Conservation (phyloP, 2,113 vertebrate species). For the Choloepus hoffmanni region DNA sequence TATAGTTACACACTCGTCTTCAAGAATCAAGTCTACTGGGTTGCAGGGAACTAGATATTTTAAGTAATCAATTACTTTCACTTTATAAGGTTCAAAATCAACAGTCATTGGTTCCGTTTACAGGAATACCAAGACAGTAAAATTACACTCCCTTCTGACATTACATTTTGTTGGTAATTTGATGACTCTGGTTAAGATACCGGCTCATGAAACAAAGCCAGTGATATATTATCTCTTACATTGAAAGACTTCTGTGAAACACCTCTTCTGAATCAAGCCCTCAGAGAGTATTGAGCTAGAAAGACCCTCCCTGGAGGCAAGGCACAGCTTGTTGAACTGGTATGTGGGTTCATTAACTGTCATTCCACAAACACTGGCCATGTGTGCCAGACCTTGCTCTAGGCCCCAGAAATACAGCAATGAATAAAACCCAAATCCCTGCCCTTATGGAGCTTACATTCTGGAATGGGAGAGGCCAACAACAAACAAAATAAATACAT, state of each 20-base stretch:
- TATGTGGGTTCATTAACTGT: not conserved
- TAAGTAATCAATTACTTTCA: constrained; percentile 22
- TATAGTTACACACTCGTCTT: too few species aligned
- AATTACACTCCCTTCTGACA: constrained; percentile 27
- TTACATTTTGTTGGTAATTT: constrained; percentile 13
- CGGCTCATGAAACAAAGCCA: not conserved
- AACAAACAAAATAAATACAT: not conserved
- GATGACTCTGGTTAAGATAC: not conserved
- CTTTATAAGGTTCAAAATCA: constrained; percentile 16
- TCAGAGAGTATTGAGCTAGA: not conserved
- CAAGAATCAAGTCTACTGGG: too few species aligned
- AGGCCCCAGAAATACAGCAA: not conserved
- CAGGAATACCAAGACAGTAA: not conserved
- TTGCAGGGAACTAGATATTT: not conserved
- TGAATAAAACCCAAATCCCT: not conserved
- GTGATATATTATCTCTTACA: not conserved
- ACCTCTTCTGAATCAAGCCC: constrained; percentile 7
- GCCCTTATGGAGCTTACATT: not conserved
- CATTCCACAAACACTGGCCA: not conserved
- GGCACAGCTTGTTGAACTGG: not conserved
- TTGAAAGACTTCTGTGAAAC: constrained; percentile 52
- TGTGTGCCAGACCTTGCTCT: not conserved
- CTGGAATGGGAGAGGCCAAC: not conserved
- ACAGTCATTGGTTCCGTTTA: constrained; percentile 1
- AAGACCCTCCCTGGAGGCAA: not conserved